phyloP scores from a whole-genome alignment of 2,888 invertebrate genomes.

The Andrena bicolor region DNA sequence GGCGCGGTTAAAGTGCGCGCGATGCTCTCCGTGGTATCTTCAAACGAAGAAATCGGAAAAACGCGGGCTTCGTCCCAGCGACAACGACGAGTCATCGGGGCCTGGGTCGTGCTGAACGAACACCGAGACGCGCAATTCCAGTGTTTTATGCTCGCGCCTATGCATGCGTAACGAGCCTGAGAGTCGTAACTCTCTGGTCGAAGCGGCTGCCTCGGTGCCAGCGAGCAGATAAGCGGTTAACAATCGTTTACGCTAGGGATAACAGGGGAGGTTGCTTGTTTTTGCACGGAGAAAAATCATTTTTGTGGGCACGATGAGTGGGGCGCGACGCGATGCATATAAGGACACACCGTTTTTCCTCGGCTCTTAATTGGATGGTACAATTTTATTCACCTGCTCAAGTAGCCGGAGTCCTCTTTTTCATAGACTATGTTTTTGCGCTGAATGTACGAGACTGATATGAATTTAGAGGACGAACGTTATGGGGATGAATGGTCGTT shows the following conservation, averaged over 20 bases:
- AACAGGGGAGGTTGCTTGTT: slow-evolving; percentile 9
- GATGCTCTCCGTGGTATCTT: not conserved
- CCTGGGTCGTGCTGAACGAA: not conserved
- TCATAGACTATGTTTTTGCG: not conserved
- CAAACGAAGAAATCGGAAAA: slow-evolving; percentile 32
- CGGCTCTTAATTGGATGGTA: slow-evolving; percentile 1
- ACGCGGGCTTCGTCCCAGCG: not conserved
- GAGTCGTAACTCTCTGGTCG: slow-evolving; percentile 76
- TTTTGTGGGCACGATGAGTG: not conserved
- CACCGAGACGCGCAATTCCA: slow-evolving; percentile 53
- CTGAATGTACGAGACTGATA: not conserved
- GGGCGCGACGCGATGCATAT: not conserved
- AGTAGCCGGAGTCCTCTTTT: too few relatives aligned
- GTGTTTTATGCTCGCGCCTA: slow-evolving; percentile 75
- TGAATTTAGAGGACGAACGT: slow-evolving; percentile 9
- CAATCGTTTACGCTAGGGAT: slow-evolving; percentile 58
- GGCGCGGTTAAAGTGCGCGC: slow-evolving; percentile 8
- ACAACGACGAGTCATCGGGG: slow-evolving; percentile 30
- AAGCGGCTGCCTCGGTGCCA: slow-evolving; percentile 67
- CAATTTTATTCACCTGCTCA: not conserved
- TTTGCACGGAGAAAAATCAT: not conserved
- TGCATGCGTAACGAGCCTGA: slow-evolving; percentile 80
- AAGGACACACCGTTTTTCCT: not conserved
- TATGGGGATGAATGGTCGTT: not conserved
- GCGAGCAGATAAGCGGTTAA: slow-evolving; percentile 66